Evolutionary conservation across 2,888 invertebrate genomes (phyloP).

Genomic region (Calameuta pallipes): DNA sequence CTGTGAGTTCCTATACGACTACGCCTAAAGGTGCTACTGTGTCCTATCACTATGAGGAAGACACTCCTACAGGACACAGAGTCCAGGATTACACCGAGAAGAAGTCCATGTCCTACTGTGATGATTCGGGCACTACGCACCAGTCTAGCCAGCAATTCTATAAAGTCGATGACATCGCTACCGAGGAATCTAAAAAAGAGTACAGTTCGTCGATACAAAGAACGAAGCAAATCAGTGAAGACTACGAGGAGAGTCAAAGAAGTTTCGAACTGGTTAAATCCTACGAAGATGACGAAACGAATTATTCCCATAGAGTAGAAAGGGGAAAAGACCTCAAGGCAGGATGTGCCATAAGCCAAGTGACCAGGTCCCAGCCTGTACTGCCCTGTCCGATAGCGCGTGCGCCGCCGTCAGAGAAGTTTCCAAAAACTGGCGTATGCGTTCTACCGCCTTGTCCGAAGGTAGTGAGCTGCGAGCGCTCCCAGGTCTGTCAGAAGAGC

Average conservation of each 20-base stretch:
- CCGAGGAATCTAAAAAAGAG: neutral
- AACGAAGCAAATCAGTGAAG: conserved; percentile 30
- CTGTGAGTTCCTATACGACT: conserved; percentile 25
- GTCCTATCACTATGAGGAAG: conserved; percentile 60
- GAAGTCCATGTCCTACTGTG: conserved; percentile 61
- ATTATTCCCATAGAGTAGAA: conserved; percentile 25
- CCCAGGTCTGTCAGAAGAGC: conserved; percentile 14
- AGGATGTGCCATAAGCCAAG: conserved; percentile 49
- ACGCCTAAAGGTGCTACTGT: conserved; percentile 51
- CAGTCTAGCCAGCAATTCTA: neutral
- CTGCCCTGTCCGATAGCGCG: conserved; percentile 48
- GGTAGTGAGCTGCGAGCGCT: conserved; percentile 45
- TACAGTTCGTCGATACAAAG: neutral
- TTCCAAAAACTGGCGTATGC: conserved; percentile 51
- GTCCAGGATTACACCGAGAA: conserved; percentile 57
- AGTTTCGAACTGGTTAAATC: conserved; percentile 17
- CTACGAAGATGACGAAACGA: neutral
- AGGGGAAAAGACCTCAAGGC: conserved; percentile 39
- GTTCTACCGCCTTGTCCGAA: conserved; percentile 63
- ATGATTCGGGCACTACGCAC: conserved; percentile 42
- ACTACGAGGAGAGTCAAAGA: conserved; percentile 44
- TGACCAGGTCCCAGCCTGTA: conserved; percentile 37
- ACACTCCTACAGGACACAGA: conserved; percentile 58
- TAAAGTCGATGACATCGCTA: neutral
- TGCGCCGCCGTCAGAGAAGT: conserved; percentile 36